These are phyloP conservation scores for Gobionotothen gibberifrons DNA, from an alignment of 2,797 vertebrate genomes.

Conservation along the genomic window DNA sequence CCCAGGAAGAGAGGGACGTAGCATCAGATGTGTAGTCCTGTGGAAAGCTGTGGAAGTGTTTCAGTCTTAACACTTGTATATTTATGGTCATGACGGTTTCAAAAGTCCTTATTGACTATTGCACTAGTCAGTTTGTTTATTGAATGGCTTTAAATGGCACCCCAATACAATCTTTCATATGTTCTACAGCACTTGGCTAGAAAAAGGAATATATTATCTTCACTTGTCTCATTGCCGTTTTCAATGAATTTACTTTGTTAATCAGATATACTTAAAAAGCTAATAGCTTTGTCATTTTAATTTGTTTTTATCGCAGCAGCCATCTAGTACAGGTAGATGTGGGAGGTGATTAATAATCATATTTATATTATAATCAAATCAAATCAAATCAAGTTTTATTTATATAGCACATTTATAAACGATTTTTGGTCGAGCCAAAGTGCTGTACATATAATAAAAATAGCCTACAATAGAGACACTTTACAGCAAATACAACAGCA, in stretches of 20 bases:
- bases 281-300: neutral
- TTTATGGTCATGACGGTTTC: too few species aligned
- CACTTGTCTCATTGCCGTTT: neutral
- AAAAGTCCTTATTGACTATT: constrained; percentile 4
- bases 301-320: neutral
- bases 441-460: too few species aligned
- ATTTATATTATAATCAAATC: neutral
- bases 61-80: neutral
- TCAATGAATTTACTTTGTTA: neutral
- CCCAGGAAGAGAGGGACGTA: constrained; percentile 12
- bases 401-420: too few species aligned
- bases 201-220: neutral
- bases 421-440: too few species aligned
- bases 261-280: neutral
- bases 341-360: neutral
- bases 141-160: constrained; percentile 5
- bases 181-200: neutral
- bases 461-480: too few species aligned
- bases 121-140: constrained; percentile 34
- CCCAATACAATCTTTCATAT: neutral
- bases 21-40: constrained; percentile 6
- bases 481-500: too few species aligned
- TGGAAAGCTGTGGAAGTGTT: constrained; percentile 23
- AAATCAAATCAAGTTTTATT: too few species aligned
- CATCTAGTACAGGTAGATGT: neutral